Percentiles rank a stretch among this genome's conserved stretches.
phyloP scores from a whole-genome alignment of 2,113 vertebrate genomes.

The Plecotus auritus region DNA sequence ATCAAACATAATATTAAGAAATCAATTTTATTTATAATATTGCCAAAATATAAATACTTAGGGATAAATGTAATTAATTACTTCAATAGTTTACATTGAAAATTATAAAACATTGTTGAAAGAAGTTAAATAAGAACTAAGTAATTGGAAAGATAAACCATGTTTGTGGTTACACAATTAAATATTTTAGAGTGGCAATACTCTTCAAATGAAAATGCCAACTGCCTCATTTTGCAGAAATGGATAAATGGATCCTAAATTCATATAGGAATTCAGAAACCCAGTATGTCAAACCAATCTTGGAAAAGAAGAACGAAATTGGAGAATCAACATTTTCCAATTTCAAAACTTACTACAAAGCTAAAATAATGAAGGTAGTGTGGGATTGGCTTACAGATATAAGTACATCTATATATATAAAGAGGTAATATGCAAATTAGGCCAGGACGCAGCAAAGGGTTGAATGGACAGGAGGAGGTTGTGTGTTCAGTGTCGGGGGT shows the following conservation, averaged over 20 bases:
- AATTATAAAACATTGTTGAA: background rate
- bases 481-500: too few species aligned
- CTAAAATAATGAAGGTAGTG: background rate
- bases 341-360: background rate
- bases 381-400: background rate
- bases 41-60: background rate
- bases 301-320: background rate
- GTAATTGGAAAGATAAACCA: background rate
- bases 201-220: background rate
- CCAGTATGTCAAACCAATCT: background rate
- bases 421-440: too few species aligned
- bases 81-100: background rate
- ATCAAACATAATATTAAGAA: background rate
- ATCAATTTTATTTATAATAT: background rate
- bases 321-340: background rate
- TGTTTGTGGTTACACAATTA: background rate
- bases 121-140: background rate
- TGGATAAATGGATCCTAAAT: background rate
- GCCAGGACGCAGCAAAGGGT: fast-evolving
- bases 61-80: background rate
- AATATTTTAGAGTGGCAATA: background rate
- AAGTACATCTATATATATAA: too few species aligned
- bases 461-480: too few species aligned
- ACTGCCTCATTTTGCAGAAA: background rate
- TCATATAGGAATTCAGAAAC: background rate